These are phyloP conservation scores for Urocolius indicus DNA, from an alignment of 2,113 vertebrate genomes.

Conservation along the genomic window DNA sequence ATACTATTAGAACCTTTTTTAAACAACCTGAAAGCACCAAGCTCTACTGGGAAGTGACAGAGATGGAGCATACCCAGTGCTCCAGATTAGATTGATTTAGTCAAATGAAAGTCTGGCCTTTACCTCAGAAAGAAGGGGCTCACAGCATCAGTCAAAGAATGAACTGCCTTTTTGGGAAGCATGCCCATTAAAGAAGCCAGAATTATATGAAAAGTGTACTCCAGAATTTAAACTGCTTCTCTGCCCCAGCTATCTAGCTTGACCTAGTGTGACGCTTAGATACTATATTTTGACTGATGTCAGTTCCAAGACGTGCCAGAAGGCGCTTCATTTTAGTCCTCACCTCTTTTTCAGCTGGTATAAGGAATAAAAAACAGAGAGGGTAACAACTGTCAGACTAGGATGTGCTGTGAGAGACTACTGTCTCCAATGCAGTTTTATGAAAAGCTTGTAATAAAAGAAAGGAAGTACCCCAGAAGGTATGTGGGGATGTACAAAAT, in stretches of 20 bases:
- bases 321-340: neutral
- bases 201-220: neutral
- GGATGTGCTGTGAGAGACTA: neutral
- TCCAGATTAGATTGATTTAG: neutral
- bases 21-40: slow-evolving; percentile 3
- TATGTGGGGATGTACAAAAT: neutral
- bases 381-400: neutral
- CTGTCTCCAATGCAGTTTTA: neutral
- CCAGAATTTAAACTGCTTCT: neutral
- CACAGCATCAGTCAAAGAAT: neutral
- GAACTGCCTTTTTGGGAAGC: neutral
- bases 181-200: neutral
- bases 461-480: neutral
- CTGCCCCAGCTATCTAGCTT: neutral
- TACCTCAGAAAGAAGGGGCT: neutral
- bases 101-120: neutral
- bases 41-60: neutral
- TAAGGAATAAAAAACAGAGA: neutral
- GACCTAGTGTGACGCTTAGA: neutral
- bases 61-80: neutral
- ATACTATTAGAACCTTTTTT: neutral
- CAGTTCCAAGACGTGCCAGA: neutral
- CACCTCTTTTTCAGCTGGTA: neutral
- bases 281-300: neutral
- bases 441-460: neutral